A percentile compares a stretch with the other conserved stretches of the same genome.
These are phyloP conservation scores for Selenia dentaria DNA, from an alignment of 2,888 invertebrate species.

Conservation along the genomic window DNA sequence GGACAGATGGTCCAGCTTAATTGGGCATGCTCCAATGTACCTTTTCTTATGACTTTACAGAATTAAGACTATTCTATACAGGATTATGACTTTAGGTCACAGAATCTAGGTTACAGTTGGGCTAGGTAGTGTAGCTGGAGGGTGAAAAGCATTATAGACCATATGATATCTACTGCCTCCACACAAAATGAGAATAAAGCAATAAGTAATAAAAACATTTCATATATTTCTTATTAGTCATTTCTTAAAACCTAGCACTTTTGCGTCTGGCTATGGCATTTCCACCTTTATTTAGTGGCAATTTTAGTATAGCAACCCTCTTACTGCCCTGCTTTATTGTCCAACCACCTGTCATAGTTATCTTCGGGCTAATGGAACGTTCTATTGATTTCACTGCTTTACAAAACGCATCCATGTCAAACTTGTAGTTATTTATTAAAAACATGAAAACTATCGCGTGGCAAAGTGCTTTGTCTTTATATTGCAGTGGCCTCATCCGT, in stretches of 20 bases:
- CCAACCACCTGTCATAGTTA: constrained; percentile 55
- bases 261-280: neutral
- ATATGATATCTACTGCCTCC: too few relatives aligned
- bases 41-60: too few relatives aligned
- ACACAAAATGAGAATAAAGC: too few relatives aligned
- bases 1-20: too few relatives aligned
- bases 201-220: too few relatives aligned
- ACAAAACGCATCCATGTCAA: constrained; percentile 57
- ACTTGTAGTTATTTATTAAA: constrained; percentile 62
- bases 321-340: constrained; percentile 3
- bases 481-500: constrained; percentile 52
- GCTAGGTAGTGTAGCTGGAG: too few relatives aligned
- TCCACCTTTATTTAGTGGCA: constrained; percentile 45
- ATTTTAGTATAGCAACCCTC: constrained; percentile 56
- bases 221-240: too few relatives aligned
- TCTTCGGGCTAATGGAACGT: constrained; percentile 50
- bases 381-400: constrained; percentile 53
- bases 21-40: too few relatives aligned
- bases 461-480: constrained; percentile 67
- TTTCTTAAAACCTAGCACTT: neutral
- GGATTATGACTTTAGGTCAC: too few relatives aligned
- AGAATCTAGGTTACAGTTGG: too few relatives aligned
- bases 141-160: too few relatives aligned
- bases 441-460: constrained; percentile 65
- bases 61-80: too few relatives aligned